Evolutionary conservation across 2,113 vertebrate genomes (phyloP), one percentile per base, ranked within the genome.

Genomic region (Buteo buteo): DNA sequence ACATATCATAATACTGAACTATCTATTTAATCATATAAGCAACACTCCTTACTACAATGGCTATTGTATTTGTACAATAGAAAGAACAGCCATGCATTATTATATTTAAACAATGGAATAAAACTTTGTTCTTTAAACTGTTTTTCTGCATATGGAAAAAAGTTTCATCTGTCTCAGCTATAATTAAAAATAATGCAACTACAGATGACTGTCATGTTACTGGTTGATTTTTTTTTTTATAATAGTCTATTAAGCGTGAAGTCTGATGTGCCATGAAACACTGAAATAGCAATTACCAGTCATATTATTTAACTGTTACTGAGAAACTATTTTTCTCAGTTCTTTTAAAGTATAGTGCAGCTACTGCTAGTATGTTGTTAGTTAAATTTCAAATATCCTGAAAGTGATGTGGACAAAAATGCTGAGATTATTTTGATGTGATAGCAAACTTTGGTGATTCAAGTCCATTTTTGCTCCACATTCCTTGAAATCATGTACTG

Each of bases 21-120:
- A 67, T 50, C 92, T 89, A 29, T 86, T 93, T 96, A 93, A 94
- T 93, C 89, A 38, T 87, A 94, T 80, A 88, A 80, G 83, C 78
- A 93, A 50, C 36, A 34, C 70, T 89, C 44, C 83, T 95, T 82
- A 40, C 82, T 84, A 57, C 88, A 94, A 90, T 79, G 66, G 47
- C 84, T 94, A 58, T 96, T 94, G 88, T 85, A 82, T 85, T 89
- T 82, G 40, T 91, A 73, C 71, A 88, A 55, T 82, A 55, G 58
- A 58, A 94, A 74, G 91, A 88, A 78, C 55, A 94, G 66, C 45
- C 25, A 29, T 62, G 44, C 7, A 0, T 78, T 94, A 29, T 36
- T 72, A 29, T 52, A 44, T 82, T 94, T 76, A 73, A 95, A 88
- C 81, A 84, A 91, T 58, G 40, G 66, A 82, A 36, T 95, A 83